These are phyloP conservation scores for Fregetta grallaria DNA, from an alignment of 2,113 vertebrate species.

Conservation along the genomic window DNA sequence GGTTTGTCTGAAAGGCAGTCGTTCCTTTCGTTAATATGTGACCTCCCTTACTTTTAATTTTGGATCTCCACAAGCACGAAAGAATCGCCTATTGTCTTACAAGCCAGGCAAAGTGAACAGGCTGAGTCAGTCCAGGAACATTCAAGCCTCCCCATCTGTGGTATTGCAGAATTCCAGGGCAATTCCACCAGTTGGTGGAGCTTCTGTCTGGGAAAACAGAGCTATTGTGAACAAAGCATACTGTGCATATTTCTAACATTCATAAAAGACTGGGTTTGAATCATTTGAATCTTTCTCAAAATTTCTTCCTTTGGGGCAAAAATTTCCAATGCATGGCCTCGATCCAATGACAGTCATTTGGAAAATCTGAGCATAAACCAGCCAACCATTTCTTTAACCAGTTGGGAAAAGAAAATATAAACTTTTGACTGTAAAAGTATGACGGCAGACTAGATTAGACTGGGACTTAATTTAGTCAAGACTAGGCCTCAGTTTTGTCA, in stretches of 20 bases:
- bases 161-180: constrained; percentile 63
- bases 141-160: constrained; percentile 62
- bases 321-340: constrained; percentile 18
- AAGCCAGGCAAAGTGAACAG: constrained; percentile 15
- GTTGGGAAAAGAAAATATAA: constrained; percentile 14
- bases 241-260: constrained; percentile 58
- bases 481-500: neutral
- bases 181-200: constrained; percentile 70
- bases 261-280: constrained; percentile 55
- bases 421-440: constrained; percentile 1
- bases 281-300: constrained; percentile 53
- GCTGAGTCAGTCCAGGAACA: constrained; percentile 65
- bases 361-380: constrained; percentile 33
- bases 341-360: neutral
- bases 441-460: neutral
- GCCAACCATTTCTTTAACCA: neutral
- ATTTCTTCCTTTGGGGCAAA: constrained; percentile 59
- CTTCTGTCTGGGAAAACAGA: constrained; percentile 68
- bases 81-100: constrained; percentile 37
- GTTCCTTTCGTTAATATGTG: neutral
- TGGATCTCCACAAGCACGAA: neutral
- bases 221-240: constrained; percentile 65
- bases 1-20: neutral
- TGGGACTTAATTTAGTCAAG: neutral
- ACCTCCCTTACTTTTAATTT: constrained; percentile 20